Conservation (phyloP, 2,797 vertebrate species). For the Salmo trutta region DNA sequence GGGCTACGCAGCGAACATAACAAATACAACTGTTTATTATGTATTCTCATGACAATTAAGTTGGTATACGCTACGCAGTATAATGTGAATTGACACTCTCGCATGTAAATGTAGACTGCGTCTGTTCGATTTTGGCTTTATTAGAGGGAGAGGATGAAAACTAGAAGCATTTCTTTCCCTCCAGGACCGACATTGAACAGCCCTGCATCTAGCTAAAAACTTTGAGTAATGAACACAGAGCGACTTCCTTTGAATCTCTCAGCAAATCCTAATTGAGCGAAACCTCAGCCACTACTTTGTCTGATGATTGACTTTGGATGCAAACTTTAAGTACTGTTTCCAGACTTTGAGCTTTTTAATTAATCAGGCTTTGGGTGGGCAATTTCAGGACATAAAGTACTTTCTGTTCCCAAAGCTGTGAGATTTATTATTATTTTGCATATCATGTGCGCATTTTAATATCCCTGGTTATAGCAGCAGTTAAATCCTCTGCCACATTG, state of each 20-base stretch:
- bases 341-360: constrained; percentile 36
- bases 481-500: constrained; percentile 33
- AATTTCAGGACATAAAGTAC: constrained; percentile 38
- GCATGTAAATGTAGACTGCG: too few relatives aligned
- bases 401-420: constrained; percentile 37
- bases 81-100: too few relatives aligned
- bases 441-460: constrained; percentile 30
- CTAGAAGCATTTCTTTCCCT: too few relatives aligned
- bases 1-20: background rate
- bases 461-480: constrained; percentile 19
- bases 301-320: background rate
- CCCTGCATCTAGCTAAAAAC: constrained; percentile 13
- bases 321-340: constrained; percentile 16
- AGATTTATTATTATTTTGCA: constrained; percentile 28
- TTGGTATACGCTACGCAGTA: too few relatives aligned
- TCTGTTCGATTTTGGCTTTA: too few relatives aligned
- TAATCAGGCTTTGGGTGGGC: constrained; percentile 40
- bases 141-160: too few relatives aligned
- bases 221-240: background rate
- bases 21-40: background rate
- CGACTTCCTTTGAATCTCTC: background rate
- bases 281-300: background rate
- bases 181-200: background rate
- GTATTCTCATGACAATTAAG: too few relatives aligned
- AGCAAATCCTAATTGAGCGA: background rate